phyloP scores from a whole-genome alignment of 2,113 vertebrate species.

The Menidia beryllina region DNA sequence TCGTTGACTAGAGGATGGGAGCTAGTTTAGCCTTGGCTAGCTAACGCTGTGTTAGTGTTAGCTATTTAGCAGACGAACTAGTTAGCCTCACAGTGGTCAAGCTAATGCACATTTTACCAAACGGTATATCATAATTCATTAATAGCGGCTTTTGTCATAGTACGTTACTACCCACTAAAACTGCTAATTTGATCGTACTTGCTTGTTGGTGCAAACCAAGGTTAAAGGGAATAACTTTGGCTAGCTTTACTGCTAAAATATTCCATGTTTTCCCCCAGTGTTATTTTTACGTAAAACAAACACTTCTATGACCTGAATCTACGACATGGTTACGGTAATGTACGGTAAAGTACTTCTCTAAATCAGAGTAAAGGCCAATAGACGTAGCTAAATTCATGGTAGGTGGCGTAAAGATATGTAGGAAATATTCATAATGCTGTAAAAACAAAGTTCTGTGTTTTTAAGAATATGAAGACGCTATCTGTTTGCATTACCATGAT shows the following conservation, averaged over 20 bases:
- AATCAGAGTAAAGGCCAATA: background rate
- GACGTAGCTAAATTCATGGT: background rate
- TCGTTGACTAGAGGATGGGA: conserved; percentile 12
- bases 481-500: background rate
- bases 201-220: background rate
- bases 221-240: conserved; percentile 24
- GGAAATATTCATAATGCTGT: too few relatives aligned
- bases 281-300: conserved; percentile 8
- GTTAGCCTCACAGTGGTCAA: conserved; percentile 41
- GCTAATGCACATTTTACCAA: conserved; percentile 32
- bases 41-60: conserved; percentile 40
- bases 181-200: background rate
- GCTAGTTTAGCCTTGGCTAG: conserved; percentile 46
- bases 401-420: background rate
- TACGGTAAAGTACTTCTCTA: background rate
- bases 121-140: conserved; percentile 1
- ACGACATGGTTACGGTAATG: background rate
- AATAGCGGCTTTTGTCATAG: conserved; percentile 30
- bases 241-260: conserved; percentile 37
- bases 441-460: too few relatives aligned
- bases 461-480: background rate
- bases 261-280: conserved; percentile 3
- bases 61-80: conserved; percentile 39
- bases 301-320: conserved; percentile 23
- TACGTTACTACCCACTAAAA: background rate